phyloP scores from a whole-genome alignment of 2,888 invertebrate genomes.

The Tiphia femorata region DNA sequence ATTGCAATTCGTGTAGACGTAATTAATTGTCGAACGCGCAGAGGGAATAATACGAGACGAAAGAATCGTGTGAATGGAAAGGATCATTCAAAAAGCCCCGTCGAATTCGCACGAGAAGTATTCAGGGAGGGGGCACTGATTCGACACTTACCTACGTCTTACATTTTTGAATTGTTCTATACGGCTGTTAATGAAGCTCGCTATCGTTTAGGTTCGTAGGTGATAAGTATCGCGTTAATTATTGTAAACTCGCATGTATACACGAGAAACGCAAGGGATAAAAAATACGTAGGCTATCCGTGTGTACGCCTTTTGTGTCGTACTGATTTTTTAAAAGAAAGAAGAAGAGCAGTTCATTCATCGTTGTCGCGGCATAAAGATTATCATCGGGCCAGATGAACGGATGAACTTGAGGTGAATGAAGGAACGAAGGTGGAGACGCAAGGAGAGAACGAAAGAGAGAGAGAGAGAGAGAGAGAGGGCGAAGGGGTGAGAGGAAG shows the following conservation, averaged over 20 bases:
- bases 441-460: constrained; percentile 2
- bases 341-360: no score
- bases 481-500: constrained; percentile 4
- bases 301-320: constrained; percentile 26
- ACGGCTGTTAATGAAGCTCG: constrained; percentile 39
- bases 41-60: no score
- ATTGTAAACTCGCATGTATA: constrained; percentile 31
- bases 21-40: no score
- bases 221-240: constrained; percentile 28
- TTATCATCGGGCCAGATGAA: not conserved
- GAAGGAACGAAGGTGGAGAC: constrained; percentile 1
- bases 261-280: constrained; percentile 21
- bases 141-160: constrained; percentile 34
- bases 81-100: no score
- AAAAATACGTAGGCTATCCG: constrained; percentile 9
- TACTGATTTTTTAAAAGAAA: constrained; percentile 33
- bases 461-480: constrained; percentile 1
- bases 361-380: constrained; percentile 18
- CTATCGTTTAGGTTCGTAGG: constrained; percentile 38
- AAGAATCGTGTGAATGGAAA: no score
- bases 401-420: not conserved
- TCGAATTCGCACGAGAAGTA: no score
- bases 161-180: constrained; percentile 27
- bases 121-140: constrained; percentile 14
- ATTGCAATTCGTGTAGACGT: no score